These are phyloP conservation scores for Macaria notata DNA, from an alignment of 2,888 invertebrate species.

Conservation along the genomic window DNA sequence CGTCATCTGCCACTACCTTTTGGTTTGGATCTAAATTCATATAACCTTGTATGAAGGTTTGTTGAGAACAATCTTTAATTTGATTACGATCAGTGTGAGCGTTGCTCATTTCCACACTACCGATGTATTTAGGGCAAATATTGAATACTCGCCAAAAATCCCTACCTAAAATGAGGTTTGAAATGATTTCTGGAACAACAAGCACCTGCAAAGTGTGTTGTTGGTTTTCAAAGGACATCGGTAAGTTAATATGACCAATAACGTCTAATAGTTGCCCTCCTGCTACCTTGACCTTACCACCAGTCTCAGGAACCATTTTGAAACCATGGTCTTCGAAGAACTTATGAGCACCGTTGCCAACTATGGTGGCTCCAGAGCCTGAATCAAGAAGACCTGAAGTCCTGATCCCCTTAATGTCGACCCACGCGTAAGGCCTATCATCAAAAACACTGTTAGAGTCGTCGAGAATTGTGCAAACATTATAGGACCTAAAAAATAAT, in stretches of 20 bases:
- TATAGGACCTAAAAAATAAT: background rate
- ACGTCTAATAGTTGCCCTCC: constrained; percentile 7
- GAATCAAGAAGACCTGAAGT: background rate
- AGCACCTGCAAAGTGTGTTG: background rate
- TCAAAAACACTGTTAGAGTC: background rate
- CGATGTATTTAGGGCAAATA: constrained; percentile 10
- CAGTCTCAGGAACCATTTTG: background rate
- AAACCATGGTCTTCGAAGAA: background rate
- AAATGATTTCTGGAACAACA: constrained; percentile 15
- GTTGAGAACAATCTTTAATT: background rate
- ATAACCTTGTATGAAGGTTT: background rate
- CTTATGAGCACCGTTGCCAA: constrained; percentile 9
- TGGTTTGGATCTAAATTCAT: background rate
- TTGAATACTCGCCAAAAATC: constrained; percentile 21
- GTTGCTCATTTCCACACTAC: background rate
- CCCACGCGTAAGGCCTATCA: background rate
- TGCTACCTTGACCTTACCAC: too few relatives aligned
- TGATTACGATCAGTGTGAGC: background rate
- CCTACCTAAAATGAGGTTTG: constrained; percentile 13
- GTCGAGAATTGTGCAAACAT: background rate
- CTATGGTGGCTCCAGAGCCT: constrained; percentile 8
- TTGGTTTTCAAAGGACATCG: constrained; percentile 5
- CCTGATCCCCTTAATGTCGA: background rate
- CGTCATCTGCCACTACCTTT: constrained; percentile 17
- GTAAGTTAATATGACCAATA: constrained; percentile 8